Evolutionary conservation across 2,113 vertebrate species (phyloP), one percentile per base, ranked within the genome.

Genomic region (Osmerus mordax): DNA sequence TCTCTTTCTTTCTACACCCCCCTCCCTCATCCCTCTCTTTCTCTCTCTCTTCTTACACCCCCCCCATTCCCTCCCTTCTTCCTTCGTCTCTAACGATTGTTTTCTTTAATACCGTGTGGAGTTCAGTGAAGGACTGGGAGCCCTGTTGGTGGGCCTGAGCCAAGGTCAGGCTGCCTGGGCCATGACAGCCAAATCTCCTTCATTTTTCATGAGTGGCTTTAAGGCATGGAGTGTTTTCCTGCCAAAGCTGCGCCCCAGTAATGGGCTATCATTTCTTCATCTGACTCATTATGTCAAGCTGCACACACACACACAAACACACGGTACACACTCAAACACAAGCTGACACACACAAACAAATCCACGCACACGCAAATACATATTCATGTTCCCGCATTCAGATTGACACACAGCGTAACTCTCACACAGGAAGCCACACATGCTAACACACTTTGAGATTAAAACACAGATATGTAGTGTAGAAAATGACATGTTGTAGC

Each of bases 181-280:
- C 75, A 85, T 86, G 83, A 84, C 84, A 86, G 85, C 79, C 79
- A 86, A 86, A 84, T 79, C 85, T 87, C 76, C 78, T 87, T 86
- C 83, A 87, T 87, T 86, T 86, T 87, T 88, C 87, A 87, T 88
- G 85, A 87, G 83, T 87, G 81, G 85, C 85, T 88, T 87, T 82
- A 85, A 87, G 86, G 82, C 83, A 84, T 78, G 69, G 69, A 78
- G 74, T 62, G 67, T 76, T 83, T 84, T 67, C 29, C 80, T 79
- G 81, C 65, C 73, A 69, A 81, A 83, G 83, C 78, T 71, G 75
- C 59, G 55, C 58, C 78, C 54, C 72, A 69, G 75, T 84, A 85
- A 85, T 82, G 74, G 74, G 60, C 75, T 60, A 83, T 85, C 81
- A 72, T 79, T 85, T 81, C 23, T 65, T 65, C 74, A 76, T 77